phyloP scores from a whole-genome alignment of 1,140 invertebrate genomes.

The Microplitis demolitor region DNA sequence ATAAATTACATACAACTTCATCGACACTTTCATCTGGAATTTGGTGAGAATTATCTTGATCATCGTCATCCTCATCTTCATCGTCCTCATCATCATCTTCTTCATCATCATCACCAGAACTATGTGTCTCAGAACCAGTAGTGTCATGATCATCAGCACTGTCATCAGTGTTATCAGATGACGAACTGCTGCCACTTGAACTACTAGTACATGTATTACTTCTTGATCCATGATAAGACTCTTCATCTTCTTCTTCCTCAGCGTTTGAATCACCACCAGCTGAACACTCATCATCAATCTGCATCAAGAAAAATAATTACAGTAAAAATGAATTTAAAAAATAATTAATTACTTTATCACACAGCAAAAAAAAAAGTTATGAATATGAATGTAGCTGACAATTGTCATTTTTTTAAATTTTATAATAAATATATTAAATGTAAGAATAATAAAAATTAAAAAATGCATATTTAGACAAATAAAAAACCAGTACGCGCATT shows the following conservation, averaged over 20 bases:
- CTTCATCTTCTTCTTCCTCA: slow-evolving; percentile 59
- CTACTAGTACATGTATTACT: slow-evolving; percentile 52
- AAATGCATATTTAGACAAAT: no score
- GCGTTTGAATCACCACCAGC: slow-evolving; percentile 56
- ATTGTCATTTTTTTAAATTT: no score
- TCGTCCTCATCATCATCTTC: slow-evolving; percentile 42
- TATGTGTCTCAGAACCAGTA: slow-evolving; percentile 45
- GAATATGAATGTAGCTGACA: no score
- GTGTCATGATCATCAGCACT: slow-evolving; percentile 45
- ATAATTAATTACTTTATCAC: not conserved
- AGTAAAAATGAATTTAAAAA: not conserved
- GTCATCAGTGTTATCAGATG: slow-evolving; percentile 52
- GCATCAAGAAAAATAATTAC: not conserved
- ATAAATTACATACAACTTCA: slow-evolving; percentile 31
- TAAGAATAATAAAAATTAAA: no score
- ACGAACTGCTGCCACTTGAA: slow-evolving; percentile 51
- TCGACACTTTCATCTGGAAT: slow-evolving; percentile 37
- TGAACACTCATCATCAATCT: slow-evolving; percentile 59
- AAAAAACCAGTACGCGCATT: no score
- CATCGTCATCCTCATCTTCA: slow-evolving; percentile 47
- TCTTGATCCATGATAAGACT: slow-evolving; percentile 48
- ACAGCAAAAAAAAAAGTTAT: not conserved
- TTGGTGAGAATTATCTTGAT: slow-evolving; percentile 43
- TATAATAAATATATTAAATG: no score
- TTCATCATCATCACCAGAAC: slow-evolving; percentile 48